phyloP scores from a whole-genome alignment of 2,113 vertebrate genomes.

The Bambusicola thoracicus region DNA sequence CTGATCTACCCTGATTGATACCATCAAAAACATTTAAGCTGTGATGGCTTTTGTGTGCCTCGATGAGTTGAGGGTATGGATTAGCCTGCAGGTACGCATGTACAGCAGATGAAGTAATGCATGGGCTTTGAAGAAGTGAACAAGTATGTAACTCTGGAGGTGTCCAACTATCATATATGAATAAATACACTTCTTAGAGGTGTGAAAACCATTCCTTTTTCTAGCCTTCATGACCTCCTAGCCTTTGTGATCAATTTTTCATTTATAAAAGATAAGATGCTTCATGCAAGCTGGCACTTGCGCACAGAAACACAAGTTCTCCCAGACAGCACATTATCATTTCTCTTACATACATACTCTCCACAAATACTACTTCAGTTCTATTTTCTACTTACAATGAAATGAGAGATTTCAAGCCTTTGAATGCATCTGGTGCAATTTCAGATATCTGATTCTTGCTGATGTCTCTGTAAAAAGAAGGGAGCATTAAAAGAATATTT shows the following conservation, averaged over 20 bases:
- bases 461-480: conserved; percentile 88
- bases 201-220: conserved; percentile 57
- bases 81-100: not conserved
- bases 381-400: conserved; percentile 90
- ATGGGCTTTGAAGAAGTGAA: conserved; percentile 2
- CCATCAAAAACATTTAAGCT: not conserved
- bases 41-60: not conserved
- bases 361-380: conserved; percentile 1
- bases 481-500: not conserved
- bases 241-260: conserved; percentile 69
- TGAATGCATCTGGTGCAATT: conserved; percentile 94
- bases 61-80: not conserved
- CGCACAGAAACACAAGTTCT: conserved; percentile 59
- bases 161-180: conserved; percentile 63
- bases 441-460: conserved; percentile 99
- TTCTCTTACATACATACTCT: not conserved
- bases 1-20: not conserved
- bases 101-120: not conserved
- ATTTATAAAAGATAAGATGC: conserved; percentile 75
- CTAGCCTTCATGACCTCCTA: conserved; percentile 42
- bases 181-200: conserved; percentile 60
- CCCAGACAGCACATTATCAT: conserved; percentile 53
- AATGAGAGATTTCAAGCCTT: conserved; percentile 94
- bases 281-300: conserved; percentile 68
- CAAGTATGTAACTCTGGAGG: conserved; percentile 48